Percentiles rank a stretch among this genome's conserved stretches.
Conservation (phyloP, 2,113 vertebrate genomes). For the Passer montanus region DNA sequence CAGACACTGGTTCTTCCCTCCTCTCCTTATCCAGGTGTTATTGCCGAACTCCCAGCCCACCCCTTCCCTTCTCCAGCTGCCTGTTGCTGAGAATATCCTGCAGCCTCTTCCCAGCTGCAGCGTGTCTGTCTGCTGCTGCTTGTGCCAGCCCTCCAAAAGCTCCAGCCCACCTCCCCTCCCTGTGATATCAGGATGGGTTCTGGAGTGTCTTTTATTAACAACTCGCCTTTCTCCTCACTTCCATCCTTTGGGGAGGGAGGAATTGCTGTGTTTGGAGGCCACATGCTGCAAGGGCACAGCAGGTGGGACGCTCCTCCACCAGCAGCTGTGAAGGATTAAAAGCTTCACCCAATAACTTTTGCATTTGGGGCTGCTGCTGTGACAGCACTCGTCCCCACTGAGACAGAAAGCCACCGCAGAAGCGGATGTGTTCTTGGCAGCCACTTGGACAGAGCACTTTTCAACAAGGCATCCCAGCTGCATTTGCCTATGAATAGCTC, state of each 20-base stretch:
- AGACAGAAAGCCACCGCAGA: background rate
- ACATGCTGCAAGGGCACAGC: background rate
- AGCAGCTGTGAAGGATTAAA: conserved; percentile 3
- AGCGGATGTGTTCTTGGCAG: conserved; percentile 13
- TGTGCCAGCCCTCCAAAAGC: background rate
- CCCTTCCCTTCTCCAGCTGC: background rate
- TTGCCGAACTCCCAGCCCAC: background rate
- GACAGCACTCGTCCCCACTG: background rate
- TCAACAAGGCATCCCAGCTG: background rate
- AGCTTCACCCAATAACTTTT: background rate
- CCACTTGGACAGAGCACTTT: background rate
- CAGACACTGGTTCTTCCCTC: background rate
- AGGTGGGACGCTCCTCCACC: background rate
- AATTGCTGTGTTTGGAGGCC: background rate
- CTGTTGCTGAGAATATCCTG: background rate
- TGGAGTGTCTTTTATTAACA: background rate
- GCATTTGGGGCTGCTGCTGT: background rate
- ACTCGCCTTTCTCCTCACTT: background rate
- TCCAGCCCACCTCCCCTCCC: background rate
- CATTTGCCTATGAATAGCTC: conserved; percentile 38
- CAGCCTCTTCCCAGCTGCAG: background rate
- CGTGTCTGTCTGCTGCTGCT: background rate
- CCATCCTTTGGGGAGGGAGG: background rate
- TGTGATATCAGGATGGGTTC: background rate
- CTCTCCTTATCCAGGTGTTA: background rate